Conservation (phyloP, 2,797 vertebrate species). For the Molossus alvarezi region DNA sequence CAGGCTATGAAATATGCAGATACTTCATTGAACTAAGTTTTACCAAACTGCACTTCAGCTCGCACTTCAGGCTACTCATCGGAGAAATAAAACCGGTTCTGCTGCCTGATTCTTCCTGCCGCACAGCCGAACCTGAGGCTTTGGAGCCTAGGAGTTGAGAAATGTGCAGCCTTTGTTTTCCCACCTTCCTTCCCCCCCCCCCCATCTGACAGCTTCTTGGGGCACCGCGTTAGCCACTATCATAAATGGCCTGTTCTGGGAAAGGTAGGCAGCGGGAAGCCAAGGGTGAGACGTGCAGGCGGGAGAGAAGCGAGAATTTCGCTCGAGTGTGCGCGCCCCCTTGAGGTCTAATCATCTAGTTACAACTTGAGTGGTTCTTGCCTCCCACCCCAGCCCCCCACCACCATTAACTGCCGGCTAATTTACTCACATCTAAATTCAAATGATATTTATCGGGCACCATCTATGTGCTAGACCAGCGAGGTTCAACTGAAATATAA, state of each 20-base stretch:
- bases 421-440: neutral
- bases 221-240: no score
- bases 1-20: neutral
- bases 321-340: neutral
- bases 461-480: neutral
- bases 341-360: neutral
- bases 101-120: neutral
- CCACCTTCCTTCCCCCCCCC: neutral
- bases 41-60: neutral
- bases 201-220: neutral
- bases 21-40: neutral
- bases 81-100: neutral
- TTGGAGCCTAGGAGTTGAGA: neutral
- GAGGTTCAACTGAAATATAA: neutral
- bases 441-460: neutral
- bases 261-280: no score
- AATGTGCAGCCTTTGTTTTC: neutral
- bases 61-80: neutral
- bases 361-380: neutral
- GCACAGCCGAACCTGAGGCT: neutral
- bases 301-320: neutral
- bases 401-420: neutral
- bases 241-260: neutral
- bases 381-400: neutral
- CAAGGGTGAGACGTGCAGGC: neutral